Percentiles rank a stretch among this genome's conserved stretches.
These are phyloP conservation scores for Bettongia penicillata DNA, from an alignment of 2,113 vertebrate genomes.

Conservation along the genomic window DNA sequence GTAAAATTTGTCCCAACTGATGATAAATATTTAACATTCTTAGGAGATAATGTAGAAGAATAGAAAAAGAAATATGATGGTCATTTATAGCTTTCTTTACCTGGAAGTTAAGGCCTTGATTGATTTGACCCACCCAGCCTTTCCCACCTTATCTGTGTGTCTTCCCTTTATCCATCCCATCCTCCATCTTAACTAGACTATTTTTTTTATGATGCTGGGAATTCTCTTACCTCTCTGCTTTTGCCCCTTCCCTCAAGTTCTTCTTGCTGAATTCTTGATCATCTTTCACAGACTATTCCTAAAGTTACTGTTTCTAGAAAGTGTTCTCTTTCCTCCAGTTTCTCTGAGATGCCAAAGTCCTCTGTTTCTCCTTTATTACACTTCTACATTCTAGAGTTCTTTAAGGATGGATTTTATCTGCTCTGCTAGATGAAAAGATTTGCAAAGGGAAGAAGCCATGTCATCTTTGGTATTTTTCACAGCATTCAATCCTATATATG, in stretches of 20 bases:
- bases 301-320: neutral
- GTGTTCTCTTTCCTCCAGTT: neutral
- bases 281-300: neutral
- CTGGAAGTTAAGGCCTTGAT: neutral
- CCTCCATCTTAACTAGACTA: neutral
- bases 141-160: neutral
- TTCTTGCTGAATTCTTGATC: neutral
- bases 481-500: neutral
- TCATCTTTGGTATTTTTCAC: neutral
- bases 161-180: neutral
- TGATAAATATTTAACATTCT: neutral
- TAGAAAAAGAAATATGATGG: neutral
- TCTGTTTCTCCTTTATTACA: neutral
- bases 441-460: neutral
- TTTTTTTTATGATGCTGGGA: neutral
- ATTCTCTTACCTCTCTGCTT: neutral
- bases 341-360: neutral
- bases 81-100: neutral
- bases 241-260: neutral
- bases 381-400: neutral
- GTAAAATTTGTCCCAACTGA: neutral
- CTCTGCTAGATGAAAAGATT: neutral
- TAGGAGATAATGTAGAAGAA: neutral
- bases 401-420: neutral
- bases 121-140: neutral